Percentiles rank a stretch among this genome's conserved stretches.
Evolutionary conservation across 2,113 vertebrate species (phyloP).

Genomic region (Rynchops niger): DNA sequence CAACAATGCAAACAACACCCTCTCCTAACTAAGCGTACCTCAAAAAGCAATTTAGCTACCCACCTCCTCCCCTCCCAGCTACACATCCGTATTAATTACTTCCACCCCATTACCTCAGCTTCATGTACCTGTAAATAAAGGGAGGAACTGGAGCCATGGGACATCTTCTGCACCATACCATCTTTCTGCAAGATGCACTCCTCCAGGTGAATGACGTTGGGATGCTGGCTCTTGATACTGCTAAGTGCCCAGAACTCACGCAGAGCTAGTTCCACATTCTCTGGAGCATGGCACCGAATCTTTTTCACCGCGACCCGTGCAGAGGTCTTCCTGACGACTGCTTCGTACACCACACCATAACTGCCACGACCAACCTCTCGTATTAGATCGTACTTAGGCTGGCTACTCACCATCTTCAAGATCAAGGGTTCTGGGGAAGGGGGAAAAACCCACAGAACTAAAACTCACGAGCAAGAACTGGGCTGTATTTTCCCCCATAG

Average conservation of each 20-base stretch:
- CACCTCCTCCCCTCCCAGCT: constrained; percentile 33
- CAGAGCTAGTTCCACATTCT: constrained; percentile 95
- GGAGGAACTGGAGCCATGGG: constrained; percentile 91
- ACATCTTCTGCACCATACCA: constrained; percentile 94
- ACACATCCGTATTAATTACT: neutral
- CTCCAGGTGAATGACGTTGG: constrained; percentile 97
- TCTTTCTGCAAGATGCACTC: constrained; percentile 96
- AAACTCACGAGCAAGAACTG: constrained; percentile 15
- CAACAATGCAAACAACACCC: neutral
- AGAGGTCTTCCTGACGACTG: constrained; percentile 87
- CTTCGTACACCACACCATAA: constrained; percentile 98
- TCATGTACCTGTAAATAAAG: constrained; percentile 91
- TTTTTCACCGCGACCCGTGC: constrained; percentile 95
- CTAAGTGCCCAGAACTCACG: constrained; percentile 98
- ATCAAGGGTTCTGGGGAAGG: constrained; percentile 77
- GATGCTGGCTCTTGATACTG: constrained; percentile 98
- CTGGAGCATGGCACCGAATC: constrained; percentile 95
- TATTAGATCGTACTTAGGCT: constrained; percentile 98
- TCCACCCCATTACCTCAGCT: neutral
- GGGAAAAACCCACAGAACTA: constrained; percentile 67
- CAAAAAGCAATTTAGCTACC: neutral
- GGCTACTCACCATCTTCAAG: constrained; percentile 98
- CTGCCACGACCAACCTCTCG: constrained; percentile 98
- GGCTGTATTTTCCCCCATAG: neutral
- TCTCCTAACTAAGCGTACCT: neutral